A percentile compares a stretch with the other conserved stretches of the same genome.
Evolutionary conservation across 2,113 vertebrate species (phyloP).

Genomic region (Tapirus terrestris): DNA sequence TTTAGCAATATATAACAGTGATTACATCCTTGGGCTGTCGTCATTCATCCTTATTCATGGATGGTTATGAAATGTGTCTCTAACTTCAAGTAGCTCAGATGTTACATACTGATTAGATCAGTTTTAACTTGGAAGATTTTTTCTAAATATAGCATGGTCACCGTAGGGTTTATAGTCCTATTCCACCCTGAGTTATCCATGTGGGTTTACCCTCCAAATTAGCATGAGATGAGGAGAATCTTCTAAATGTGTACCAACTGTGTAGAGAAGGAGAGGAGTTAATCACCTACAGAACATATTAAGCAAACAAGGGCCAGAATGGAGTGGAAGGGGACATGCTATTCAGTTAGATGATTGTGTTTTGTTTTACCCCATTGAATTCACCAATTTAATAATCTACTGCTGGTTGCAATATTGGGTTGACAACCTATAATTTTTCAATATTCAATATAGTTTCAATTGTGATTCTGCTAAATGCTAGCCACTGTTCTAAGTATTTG

Average conservation of each 20-base stretch:
- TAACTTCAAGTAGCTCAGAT: not conserved
- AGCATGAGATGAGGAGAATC: not conserved
- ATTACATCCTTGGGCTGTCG: no score
- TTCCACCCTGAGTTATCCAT: not conserved
- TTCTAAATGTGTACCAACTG: not conserved
- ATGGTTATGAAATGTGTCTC: not conserved
- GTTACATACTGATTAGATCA: not conserved
- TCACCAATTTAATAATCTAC: conserved; percentile 29
- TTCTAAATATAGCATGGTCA: fast-evolving
- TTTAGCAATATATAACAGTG: not conserved
- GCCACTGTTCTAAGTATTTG: not conserved
- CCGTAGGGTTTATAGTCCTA: not conserved
- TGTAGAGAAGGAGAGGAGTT: not conserved
- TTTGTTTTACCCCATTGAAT: not conserved
- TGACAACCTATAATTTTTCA: conserved; percentile 50
- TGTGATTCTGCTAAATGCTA: not conserved
- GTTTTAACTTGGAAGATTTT: not conserved
- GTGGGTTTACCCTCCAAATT: not conserved
- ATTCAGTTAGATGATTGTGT: not conserved
- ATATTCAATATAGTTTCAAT: conserved; percentile 36
- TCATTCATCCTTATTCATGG: not conserved
- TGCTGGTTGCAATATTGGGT: not conserved
- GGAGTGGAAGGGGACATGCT: not conserved
- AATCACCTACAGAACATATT: not conserved
- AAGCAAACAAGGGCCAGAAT: not conserved